phyloP scores from a whole-genome alignment of 2,113 vertebrate species.

The Myiopsitta monachus region DNA sequence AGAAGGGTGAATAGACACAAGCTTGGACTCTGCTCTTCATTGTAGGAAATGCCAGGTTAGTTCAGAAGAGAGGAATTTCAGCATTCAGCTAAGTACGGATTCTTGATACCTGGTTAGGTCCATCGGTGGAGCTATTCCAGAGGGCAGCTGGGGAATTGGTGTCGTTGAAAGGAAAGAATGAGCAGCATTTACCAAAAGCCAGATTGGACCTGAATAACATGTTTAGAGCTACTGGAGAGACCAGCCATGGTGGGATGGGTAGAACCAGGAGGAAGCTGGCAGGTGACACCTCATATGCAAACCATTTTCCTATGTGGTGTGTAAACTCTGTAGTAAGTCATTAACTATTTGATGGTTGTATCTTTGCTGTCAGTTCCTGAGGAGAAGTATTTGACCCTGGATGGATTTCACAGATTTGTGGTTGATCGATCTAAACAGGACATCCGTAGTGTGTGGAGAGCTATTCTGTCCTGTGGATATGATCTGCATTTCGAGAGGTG shows the following conservation, averaged over 20 bases:
- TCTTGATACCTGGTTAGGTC: background rate
- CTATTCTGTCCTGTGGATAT: conserved; percentile 92
- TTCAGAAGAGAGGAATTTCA: background rate
- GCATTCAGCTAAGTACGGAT: background rate
- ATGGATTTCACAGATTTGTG: conserved; percentile 94
- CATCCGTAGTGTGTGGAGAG: conserved; percentile 95
- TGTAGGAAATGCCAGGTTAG: background rate
- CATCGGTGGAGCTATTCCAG: background rate
- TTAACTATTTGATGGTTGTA: background rate
- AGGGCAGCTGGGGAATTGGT: background rate
- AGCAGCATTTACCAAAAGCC: rapidly evolving
- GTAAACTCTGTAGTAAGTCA: background rate
- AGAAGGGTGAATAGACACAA: background rate
- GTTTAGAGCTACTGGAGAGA: rapidly evolving
- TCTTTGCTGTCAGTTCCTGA: conserved; percentile 81
- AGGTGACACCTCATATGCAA: rapidly evolving
- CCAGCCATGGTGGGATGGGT: background rate
- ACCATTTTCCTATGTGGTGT: rapidly evolving
- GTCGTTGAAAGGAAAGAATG: background rate
- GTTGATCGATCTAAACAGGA: conserved; percentile 95
- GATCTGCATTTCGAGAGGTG: conserved; percentile 97
- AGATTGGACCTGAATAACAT: rapidly evolving
- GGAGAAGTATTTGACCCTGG: conserved; percentile 93
- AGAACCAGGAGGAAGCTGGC: background rate
- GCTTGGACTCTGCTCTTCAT: background rate